Conservation (phyloP, 2,888 invertebrate species). For the Tridacna crocea region DNA sequence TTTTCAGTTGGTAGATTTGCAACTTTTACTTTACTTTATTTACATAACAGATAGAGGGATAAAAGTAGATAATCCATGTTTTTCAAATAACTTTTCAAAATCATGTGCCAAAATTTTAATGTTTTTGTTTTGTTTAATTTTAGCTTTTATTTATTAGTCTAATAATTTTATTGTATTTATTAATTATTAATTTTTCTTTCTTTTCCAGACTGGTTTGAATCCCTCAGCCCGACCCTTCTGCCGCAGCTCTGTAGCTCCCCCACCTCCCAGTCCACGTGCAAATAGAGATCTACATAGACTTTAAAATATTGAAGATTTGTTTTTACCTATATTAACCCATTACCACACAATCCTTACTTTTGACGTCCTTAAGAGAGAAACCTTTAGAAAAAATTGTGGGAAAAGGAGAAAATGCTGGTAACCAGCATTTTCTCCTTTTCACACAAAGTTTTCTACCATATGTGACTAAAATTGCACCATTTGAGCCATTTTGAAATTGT, state of each 20-base stretch:
- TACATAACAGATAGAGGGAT: too few relatives aligned
- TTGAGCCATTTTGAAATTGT: neutral
- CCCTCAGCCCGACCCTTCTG: conserved; percentile 72
- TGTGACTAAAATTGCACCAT: neutral
- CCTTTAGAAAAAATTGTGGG: too few relatives aligned
- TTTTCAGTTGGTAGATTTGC: too few relatives aligned
- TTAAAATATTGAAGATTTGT: neutral
- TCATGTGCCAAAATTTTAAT: too few relatives aligned
- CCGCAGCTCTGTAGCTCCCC: conserved; percentile 75
- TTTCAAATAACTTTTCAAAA: too few relatives aligned
- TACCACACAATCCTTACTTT: too few relatives aligned
- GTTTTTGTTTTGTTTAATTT: neutral
- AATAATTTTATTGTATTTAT: neutral
- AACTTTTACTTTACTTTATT: too few relatives aligned
- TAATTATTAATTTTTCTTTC: neutral
- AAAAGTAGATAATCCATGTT: too few relatives aligned
- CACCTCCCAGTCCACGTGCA: conserved; percentile 50
- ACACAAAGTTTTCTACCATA: too few relatives aligned
- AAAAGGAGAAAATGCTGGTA: neutral
- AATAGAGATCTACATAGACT: conserved; percentile 52
- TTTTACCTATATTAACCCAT: too few relatives aligned
- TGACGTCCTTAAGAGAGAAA: too few relatives aligned
- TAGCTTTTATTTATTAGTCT: too few relatives aligned
- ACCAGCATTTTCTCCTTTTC: conserved; percentile 4
- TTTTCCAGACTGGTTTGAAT: conserved; percentile 75